phyloP scores from a whole-genome alignment of 2,113 vertebrate genomes.

The Serilophus lunatus region DNA sequence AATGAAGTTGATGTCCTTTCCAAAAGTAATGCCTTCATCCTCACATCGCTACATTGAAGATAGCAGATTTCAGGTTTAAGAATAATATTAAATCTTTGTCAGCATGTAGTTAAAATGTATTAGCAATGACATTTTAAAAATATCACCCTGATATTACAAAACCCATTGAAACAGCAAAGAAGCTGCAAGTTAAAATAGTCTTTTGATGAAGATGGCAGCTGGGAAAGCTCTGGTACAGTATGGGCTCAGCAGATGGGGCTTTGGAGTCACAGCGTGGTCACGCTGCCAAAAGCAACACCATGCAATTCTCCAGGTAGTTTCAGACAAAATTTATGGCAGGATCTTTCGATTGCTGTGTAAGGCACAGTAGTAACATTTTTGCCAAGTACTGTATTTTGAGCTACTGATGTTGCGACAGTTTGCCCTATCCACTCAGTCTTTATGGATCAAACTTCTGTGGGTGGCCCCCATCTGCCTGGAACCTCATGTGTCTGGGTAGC shows the following conservation, averaged over 20 bases:
- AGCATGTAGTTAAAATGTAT: not conserved
- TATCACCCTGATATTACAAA: not conserved
- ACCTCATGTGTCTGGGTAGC: not conserved
- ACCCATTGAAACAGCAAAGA: not conserved
- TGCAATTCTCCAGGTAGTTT: not conserved
- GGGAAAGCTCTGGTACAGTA: not conserved
- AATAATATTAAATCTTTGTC: not conserved
- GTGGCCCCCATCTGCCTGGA: not conserved
- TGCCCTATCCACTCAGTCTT: not conserved
- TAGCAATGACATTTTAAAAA: not conserved
- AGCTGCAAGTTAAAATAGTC: not conserved
- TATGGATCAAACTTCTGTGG: not conserved
- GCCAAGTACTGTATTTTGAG: not conserved
- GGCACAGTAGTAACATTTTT: not conserved
- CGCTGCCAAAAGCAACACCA: not conserved
- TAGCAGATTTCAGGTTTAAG: not conserved
- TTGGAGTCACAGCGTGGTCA: not conserved
- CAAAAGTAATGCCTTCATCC: not conserved
- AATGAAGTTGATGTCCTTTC: not conserved
- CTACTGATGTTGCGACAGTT: not conserved
- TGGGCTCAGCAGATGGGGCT: conserved; percentile 28
- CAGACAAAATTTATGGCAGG: not conserved
- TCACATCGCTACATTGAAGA: not conserved
- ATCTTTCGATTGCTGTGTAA: not conserved
- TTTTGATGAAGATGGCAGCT: not conserved